These are phyloP conservation scores for Chaetorhynchus papuensis DNA, from an alignment of 2,113 vertebrate species.

Conservation along the genomic window DNA sequence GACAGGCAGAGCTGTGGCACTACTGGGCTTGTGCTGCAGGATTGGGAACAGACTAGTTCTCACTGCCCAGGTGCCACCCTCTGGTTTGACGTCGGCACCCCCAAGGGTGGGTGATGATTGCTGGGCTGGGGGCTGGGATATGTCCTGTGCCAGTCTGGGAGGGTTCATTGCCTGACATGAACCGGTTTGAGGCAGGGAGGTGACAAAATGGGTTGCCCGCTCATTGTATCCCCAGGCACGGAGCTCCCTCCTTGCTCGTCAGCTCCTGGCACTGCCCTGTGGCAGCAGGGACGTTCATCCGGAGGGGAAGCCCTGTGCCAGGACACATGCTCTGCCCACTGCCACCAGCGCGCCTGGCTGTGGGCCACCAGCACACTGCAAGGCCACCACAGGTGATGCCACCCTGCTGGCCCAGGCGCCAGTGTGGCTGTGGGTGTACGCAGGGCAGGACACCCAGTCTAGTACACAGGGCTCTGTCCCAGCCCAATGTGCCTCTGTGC, in stretches of 20 bases:
- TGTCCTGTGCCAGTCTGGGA: background rate
- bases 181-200: background rate
- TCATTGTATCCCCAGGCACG: conserved; percentile 19
- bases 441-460: background rate
- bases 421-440: fast-evolving
- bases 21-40: background rate
- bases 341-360: background rate
- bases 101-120: background rate
- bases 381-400: background rate
- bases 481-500: background rate
- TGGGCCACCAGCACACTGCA: background rate
- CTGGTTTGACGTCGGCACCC: background rate
- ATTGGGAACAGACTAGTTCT: background rate
- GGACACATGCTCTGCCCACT: background rate
- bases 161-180: background rate
- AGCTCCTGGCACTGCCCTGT: conserved; percentile 22
- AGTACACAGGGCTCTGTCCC: background rate
- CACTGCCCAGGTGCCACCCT: background rate
- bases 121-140: background rate
- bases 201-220: background rate
- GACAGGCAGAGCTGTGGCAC: background rate
- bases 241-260: background rate
- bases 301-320: conserved; percentile 3
- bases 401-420: background rate
- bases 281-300: conserved; percentile 4